Conservation (phyloP, 2,888 invertebrate genomes). For the Proisotoma minuta region DNA sequence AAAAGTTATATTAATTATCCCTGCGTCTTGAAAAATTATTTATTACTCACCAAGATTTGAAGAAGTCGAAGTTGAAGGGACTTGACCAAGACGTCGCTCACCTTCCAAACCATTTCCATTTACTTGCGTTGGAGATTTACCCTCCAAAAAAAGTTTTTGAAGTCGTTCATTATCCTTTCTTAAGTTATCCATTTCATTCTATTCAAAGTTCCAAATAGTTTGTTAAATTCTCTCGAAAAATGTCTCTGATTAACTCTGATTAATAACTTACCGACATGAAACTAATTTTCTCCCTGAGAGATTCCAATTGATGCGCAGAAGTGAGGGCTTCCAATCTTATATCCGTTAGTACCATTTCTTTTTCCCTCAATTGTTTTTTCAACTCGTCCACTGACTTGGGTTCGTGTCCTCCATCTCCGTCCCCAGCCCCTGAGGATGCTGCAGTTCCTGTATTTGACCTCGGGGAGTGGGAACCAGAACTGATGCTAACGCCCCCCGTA, state of each 20-base stretch:
- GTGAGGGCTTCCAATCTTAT: constrained; percentile 92
- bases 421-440: constrained; percentile 55
- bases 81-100: too few species aligned
- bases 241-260: neutral
- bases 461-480: constrained; percentile 46
- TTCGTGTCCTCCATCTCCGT: constrained; percentile 33
- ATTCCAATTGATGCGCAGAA: constrained; percentile 94
- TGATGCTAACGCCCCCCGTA: constrained; percentile 40
- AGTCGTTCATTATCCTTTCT: constrained; percentile 95
- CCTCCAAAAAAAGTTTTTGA: too few species aligned
- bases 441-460: constrained; percentile 51
- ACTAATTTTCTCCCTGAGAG: constrained; percentile 90
- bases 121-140: too few species aligned
- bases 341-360: constrained; percentile 93
- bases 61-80: constrained; percentile 35
- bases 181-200: constrained; percentile 93
- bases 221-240: neutral
- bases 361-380: constrained; percentile 88
- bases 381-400: constrained; percentile 66
- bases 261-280: constrained; percentile 77
- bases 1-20: too few species aligned
- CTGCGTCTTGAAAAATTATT: too few species aligned
- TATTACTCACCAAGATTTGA: constrained; percentile 22
- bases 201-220: neutral
- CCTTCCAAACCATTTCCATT: too few species aligned